Evolutionary conservation across 2,113 vertebrate species (phyloP).

Genomic region (Marmota flaviventris): DNA sequence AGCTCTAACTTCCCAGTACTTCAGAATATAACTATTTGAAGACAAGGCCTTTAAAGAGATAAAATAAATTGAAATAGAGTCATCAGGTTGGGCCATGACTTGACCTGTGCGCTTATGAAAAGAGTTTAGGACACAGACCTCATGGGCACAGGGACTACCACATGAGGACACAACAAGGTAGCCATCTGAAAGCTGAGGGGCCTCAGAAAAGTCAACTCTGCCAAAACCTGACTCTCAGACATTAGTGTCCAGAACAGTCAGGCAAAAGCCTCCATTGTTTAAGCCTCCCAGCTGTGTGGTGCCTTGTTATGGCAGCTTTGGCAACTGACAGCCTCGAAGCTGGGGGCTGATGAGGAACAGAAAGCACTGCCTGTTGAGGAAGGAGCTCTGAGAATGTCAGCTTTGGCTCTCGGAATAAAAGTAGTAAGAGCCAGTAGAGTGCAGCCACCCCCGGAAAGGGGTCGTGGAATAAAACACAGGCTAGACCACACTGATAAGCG

Average conservation of each 20-base stretch:
- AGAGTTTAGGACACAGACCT: not conserved
- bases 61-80: conserved; percentile 28
- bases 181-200: not conserved
- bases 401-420: not conserved
- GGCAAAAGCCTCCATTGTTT: not conserved
- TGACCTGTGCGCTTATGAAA: not conserved
- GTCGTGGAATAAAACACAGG: not conserved
- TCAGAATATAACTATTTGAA: not conserved
- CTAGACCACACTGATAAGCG: fast-evolving
- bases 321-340: not conserved
- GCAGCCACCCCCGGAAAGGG: not conserved
- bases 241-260: not conserved
- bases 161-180: not conserved
- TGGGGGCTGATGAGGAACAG: not conserved
- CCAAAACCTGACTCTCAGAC: not conserved
- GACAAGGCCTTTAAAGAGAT: not conserved
- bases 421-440: not conserved
- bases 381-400: not conserved
- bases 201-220: not conserved
- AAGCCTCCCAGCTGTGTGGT: not conserved
- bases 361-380: not conserved
- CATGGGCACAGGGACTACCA: not conserved
- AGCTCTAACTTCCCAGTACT: not conserved
- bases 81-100: not conserved
- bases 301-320: not conserved